Evolutionary conservation across 2,797 vertebrate genomes (phyloP).

Genomic region (Notoglanidium macrostoma): DNA sequence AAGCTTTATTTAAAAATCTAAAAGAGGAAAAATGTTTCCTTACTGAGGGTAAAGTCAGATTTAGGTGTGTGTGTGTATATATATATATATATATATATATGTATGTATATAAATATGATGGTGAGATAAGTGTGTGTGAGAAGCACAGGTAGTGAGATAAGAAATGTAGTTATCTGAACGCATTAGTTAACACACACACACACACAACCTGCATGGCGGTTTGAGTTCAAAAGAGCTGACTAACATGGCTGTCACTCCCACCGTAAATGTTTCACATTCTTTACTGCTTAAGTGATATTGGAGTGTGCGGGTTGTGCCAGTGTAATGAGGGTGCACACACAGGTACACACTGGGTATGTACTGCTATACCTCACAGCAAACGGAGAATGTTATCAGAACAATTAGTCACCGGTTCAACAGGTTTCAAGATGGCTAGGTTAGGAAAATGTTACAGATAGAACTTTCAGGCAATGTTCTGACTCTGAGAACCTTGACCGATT

Average conservation of each 20-base stretch:
- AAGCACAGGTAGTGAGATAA: background rate
- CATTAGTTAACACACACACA: background rate
- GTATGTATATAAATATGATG: background rate
- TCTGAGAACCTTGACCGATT: background rate
- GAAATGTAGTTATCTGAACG: background rate
- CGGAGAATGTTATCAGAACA: background rate
- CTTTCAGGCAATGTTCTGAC: background rate
- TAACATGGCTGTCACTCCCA: slow-evolving; percentile 8
- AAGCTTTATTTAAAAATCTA: background rate
- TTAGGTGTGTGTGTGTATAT: background rate
- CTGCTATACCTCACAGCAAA: background rate
- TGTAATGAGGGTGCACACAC: background rate
- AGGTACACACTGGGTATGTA: background rate
- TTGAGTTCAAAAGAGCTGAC: background rate
- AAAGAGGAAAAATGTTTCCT: background rate
- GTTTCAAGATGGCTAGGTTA: background rate
- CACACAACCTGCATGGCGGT: background rate
- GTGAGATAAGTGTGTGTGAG: background rate
- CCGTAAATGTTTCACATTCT: slow-evolving; percentile 14
- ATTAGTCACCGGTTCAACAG: background rate
- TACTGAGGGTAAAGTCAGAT: background rate
- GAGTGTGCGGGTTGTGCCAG: background rate
- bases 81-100: too few relatives aligned
- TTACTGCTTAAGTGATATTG: background rate
- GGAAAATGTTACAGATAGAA: background rate